Evolutionary conservation across 2,888 invertebrate genomes (phyloP), one percentile per base, ranked within the genome.

Genomic region (Tholera decimalis): DNA sequence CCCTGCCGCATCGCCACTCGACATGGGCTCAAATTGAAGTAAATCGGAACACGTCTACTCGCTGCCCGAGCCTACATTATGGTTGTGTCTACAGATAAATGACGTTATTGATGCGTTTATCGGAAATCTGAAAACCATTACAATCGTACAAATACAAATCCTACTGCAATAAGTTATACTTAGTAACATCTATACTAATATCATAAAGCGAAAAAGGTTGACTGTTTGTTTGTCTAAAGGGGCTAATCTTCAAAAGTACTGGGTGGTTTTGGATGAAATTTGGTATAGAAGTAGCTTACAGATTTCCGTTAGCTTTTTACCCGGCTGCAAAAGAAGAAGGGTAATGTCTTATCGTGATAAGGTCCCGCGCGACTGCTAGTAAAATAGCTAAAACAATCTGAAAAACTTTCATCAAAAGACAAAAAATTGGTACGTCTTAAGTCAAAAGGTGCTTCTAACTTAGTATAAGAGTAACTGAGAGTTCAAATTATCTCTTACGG

Each of bases 11-110:
- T 83, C 75, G 83, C 85, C 76, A 80, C 82, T 84, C 84, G 82
- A 85, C 85, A 83, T 82, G 82, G 81, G 79, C 83, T 79, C 82
- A 86, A 89, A 89, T 89, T 88, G 87, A 85, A 87, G 85, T 86
- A 87, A 87, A 88, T 88, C 86, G 84, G 73, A 74, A 78, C 77
- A 69, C 67, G 65, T 78, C 80, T 77, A 74, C 63, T 73, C 62
- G 69, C 58, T 72, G 50, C 51, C 44, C 58, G 37, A 53, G 56
- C 58, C 65, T 80, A 66, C 60, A 79, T 77, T 71, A 77, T 80
- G 58, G 59, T 76, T 65, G 51, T 73, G 49, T 60, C 65, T 65
- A 72, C 62, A 79, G 64, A 70, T 64, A 66, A 60, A 61, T 63
- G 51, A 37, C 57, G 66, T 63, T 72, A 78, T 81, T 79, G 60